These are phyloP conservation scores for Parascotia fuliginaria DNA, from an alignment of 2,888 invertebrate species.

Conservation along the genomic window DNA sequence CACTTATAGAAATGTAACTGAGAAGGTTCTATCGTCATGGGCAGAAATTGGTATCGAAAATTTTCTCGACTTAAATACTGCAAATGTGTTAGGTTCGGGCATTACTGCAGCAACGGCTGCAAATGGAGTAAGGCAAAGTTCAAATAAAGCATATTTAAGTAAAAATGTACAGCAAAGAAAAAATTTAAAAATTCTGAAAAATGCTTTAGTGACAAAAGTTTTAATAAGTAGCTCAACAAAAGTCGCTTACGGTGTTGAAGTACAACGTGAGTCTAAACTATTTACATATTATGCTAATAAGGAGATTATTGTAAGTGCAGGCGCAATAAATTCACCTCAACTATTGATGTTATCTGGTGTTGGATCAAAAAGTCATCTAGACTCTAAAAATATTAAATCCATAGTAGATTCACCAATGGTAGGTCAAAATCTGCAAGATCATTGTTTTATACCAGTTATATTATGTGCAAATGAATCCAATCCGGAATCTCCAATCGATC, in stretches of 20 bases:
- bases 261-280: too few species aligned
- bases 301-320: background rate
- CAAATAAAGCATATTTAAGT: slow-evolving; percentile 84
- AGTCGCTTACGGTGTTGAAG: slow-evolving; percentile 29
- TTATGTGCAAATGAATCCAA: slow-evolving; percentile 11
- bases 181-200: slow-evolving; percentile 26
- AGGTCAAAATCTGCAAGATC: background rate
- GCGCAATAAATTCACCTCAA: background rate
- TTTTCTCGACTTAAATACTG: slow-evolving; percentile 69
- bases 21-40: slow-evolving; percentile 63
- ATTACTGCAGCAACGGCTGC: slow-evolving; percentile 73
- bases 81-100: slow-evolving; percentile 73
- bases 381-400: background rate
- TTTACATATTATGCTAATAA: slow-evolving; percentile 14
- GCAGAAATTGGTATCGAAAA: slow-evolving; percentile 71
- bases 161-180: slow-evolving; percentile 37
- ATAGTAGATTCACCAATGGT: slow-evolving; percentile 2
- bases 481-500: background rate
- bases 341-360: background rate
- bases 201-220: slow-evolving; percentile 22
- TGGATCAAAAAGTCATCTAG: background rate
- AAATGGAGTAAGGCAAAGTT: slow-evolving; percentile 80
- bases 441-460: slow-evolving; percentile 5
- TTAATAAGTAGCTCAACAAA: slow-evolving; percentile 16
- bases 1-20: slow-evolving; percentile 59